Base-by-base conservation (phyloP, 2,888 invertebrate species). In the Cosmopolites sordidus region DNA sequence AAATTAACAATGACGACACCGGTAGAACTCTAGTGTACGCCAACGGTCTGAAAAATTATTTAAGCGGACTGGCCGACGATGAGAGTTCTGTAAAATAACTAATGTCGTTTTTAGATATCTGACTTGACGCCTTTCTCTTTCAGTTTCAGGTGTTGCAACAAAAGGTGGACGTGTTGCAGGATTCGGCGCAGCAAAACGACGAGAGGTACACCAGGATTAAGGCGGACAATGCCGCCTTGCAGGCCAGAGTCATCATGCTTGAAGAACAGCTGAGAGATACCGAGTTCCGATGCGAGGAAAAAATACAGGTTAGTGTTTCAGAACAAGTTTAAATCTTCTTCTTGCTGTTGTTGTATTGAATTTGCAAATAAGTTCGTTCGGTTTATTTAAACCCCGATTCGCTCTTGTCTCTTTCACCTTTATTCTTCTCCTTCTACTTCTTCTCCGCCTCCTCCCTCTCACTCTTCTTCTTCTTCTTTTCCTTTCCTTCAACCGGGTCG, bases 61-160 rank as follows among this genome's bases (percentile, higher is more conserved):
- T 56, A 14, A 41, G 16, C 6, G 18, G 42, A 16, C 30, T 48
- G 22, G 17, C 44, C 27, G 56, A 56, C n/a, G 42, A 42, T 38
- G 48, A 56, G 12, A 33, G 33, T 33, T n/a, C 33, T 33, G 8
- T 5, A 33, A 2, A 11, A 22, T 8, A 22, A 22, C 22, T 22
- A 3, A 22, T 8, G 22, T 22, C 22, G n/a, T n/a, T n/a, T n/a
- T n/a, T n/a, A n/a, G n/a, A n/a, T n/a, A n/a, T n/a, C n/a, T n/a
- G n/a, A n/a, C n/a, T n/a, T 22, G 8, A 22, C 22, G 22, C 22
- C 4, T 22, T 8, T 8, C 4, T 22, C 8, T 76, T 76, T 16
- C 77, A 95, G 94, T 89, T 95, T 70, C 89, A 92, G 78, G 82
- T 90, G 68, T 81, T 96, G 59, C 94, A 96, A 76, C 90, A 92